Base-by-base conservation (phyloP, 2,888 invertebrate genomes). In the Drosophila tripunctata region DNA sequence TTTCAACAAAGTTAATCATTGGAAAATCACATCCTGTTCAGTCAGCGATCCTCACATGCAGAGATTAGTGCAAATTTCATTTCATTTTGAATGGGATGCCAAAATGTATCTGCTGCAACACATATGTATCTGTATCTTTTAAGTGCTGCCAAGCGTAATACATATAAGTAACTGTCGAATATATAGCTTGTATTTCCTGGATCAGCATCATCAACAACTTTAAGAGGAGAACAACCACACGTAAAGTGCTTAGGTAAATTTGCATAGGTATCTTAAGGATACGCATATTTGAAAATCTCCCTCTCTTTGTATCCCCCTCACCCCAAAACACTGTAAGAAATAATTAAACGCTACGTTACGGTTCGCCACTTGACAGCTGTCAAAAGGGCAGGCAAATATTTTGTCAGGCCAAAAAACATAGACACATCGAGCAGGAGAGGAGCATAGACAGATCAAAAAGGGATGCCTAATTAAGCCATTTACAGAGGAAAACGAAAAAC, bases 1-100 rank as follows among this genome's bases (percentile, higher is more conserved):
- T 84, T 89, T 89, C 74, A 89, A 64, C 69, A 75, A 83, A 89
- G 87, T 87, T 88, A 89, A 89, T 89, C 89, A 89, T 88, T 88
- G 89, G 89, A 89, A 89, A 89, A 89, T 89, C 86, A 75, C 88
- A 88, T 89, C 89, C 89, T 89, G 87, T 80, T 87, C 82, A 85
- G 68, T 56, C 24, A 36, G 38, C 27, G 55, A 47, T 56, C 24
- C 55, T 60, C 56, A 55, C 65, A 62, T 41, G 41, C 55, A 56
- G 44, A 72, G 83, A 86, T 83, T 83, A 82, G 66, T 78, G 78
- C 82, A 83, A 83, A 83, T 85, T 78, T 70, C 66, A 83, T 83
- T 83, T 81, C 17, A 50, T 41, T 15, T 10, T 10, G 10, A 21
- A 4, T 10, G 27, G 27, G 10, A 10, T 10, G 2, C 27, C 21